Percentiles rank a stretch among this genome's conserved stretches.
Conservation (phyloP, 1,140 invertebrate species). For the Drosophila asahinai region DNA sequence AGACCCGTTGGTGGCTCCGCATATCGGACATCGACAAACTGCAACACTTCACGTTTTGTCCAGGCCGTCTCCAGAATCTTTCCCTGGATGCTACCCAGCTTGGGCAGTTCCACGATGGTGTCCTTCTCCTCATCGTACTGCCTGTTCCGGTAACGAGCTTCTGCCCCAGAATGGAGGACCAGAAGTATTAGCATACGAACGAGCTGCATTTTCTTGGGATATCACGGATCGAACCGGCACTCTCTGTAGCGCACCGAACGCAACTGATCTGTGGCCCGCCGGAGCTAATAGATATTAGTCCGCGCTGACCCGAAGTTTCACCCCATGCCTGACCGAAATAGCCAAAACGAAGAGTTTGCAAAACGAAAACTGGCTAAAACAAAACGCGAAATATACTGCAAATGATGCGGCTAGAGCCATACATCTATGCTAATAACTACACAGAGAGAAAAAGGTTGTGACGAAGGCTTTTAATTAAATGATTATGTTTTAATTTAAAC, state of each 20-base stretch:
- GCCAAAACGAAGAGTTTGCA: slow-evolving; percentile 55
- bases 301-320: slow-evolving; percentile 64
- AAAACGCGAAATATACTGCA: slow-evolving; percentile 33
- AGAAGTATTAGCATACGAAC: background rate
- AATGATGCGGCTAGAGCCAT: slow-evolving; percentile 38
- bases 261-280: slow-evolving; percentile 52
- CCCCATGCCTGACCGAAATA: slow-evolving; percentile 55
- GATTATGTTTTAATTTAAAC: too few species aligned
- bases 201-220: slow-evolving; percentile 41
- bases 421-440: slow-evolving; percentile 57
- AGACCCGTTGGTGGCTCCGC: slow-evolving; percentile 79
- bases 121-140: slow-evolving; percentile 74
- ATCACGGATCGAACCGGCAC: slow-evolving; percentile 34
- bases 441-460: background rate
- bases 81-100: slow-evolving; percentile 76
- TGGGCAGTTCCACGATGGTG: slow-evolving; percentile 75
- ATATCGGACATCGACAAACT: slow-evolving; percentile 82
- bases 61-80: slow-evolving; percentile 75
- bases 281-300: slow-evolving; percentile 52
- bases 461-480: too few species aligned
- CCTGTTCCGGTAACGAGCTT: slow-evolving; percentile 42
- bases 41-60: slow-evolving; percentile 73
- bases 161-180: background rate
- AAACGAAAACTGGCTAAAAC: slow-evolving; percentile 54
- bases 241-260: slow-evolving; percentile 55